Evolutionary conservation across 2,888 invertebrate genomes (phyloP).

Genomic region (Meteorus cinctellus): DNA sequence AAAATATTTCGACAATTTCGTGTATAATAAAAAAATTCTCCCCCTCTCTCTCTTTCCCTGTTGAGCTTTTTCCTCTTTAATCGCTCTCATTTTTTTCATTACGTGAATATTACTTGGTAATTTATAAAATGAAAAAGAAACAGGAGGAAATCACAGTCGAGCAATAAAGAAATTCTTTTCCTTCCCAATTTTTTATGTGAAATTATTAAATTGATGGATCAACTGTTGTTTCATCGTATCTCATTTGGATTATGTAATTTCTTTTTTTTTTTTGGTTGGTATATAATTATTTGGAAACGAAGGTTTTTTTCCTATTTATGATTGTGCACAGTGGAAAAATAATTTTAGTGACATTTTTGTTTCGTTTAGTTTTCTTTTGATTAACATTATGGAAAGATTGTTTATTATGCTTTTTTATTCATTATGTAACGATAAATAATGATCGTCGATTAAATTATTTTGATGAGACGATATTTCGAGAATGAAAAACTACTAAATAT

Average conservation of each 20-base stretch:
- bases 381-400: no score
- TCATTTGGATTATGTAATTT: neutral
- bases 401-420: no score
- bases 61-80: neutral
- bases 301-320: no score
- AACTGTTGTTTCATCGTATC: neutral
- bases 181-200: neutral
- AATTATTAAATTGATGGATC: neutral
- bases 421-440: no score
- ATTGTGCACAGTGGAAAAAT: no score
- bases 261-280: neutral
- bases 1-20: conserved; percentile 21
- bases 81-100: conserved; percentile 9
- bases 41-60: no score
- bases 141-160: neutral
- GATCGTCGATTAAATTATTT: no score
- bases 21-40: conserved; percentile 19
- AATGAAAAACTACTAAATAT: no score
- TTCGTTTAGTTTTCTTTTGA: no score
- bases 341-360: no score
- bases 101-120: neutral
- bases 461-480: no score
- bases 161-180: neutral
- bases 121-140: neutral
- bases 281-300: neutral